Evolutionary conservation across 2,888 invertebrate genomes (phyloP), one percentile per base, ranked within the genome.

Genomic region (Octonoba sinensis): DNA sequence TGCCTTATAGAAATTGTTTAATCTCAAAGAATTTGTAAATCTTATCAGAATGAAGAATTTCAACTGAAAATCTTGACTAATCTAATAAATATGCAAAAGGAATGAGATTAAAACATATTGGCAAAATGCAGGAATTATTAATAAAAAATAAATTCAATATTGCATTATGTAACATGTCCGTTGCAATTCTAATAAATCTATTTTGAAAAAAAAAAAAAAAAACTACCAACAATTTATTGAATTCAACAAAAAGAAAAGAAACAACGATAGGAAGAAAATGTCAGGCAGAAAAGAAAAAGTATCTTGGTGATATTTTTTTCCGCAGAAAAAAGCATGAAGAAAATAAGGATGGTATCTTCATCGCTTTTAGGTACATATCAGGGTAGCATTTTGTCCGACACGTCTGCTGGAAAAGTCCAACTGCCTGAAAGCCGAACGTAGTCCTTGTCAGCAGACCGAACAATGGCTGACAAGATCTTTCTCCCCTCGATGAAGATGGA

Each of bases 401-500:
- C 36, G 20, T 70, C 56, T 22, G 22, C 18, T 11, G 66, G 56
- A 15, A 18, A 62, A 51, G 72, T 73, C 56, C 73, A 24, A 62
- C 70, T 66, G 57, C 56, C 56, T 62, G 69, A 77, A 77, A 78
- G 78, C 72, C 15, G 59, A 66, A 77, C 71, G 70, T 64, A 65
- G 71, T 71, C 60, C 71, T 22, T 64, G 64, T 71, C 77, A 77
- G 49, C 13, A 27, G 15, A 0, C n/a, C 44, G 78, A 67, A 72
- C 72, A 78, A 72, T 78, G 78, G 49, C 73, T 81, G 79, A 62
- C 79, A 81, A 46, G 46, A 13, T 20, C 54, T 47, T 16, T 47
- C 60, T 20, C 56, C 46, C n/a, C 24, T n/a, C 27, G 79, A 81
- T 77, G 76, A 77, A 73, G 79, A 81, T 81, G 64, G 59, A 79